Conservation (phyloP, 2,797 vertebrate species). For the Threskiornis aethiopicus region DNA sequence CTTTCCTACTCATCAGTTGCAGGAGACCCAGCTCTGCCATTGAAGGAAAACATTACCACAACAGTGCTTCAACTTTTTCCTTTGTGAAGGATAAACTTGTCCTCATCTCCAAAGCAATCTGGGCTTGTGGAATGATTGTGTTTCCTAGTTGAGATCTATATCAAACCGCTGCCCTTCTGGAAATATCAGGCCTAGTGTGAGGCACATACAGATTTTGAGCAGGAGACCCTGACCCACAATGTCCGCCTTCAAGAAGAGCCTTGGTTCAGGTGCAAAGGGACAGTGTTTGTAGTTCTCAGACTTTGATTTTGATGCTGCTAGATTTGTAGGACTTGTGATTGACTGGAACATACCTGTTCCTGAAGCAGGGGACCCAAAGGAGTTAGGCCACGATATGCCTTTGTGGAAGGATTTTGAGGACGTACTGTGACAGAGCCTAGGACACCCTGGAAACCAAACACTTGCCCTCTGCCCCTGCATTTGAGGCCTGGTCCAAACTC, state of each 20-base stretch:
- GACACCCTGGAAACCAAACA: not conserved
- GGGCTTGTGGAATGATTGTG: not conserved
- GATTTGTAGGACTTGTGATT: not conserved
- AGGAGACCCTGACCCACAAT: rapidly evolving
- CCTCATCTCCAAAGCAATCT: not conserved
- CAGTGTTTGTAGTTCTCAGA: not conserved
- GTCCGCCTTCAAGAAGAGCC: not conserved
- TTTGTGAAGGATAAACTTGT: not conserved
- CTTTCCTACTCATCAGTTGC: not conserved
- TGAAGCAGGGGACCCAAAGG: not conserved
- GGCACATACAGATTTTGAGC: not conserved
- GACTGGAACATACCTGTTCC: not conserved
- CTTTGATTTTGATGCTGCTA: not conserved
- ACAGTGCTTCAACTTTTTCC: not conserved
- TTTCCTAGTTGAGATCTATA: not conserved
- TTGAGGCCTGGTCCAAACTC: not conserved
- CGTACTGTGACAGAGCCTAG: not conserved
- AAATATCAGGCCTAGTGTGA: rapidly evolving
- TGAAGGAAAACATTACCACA: not conserved
- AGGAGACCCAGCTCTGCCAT: not conserved
- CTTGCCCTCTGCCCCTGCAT: rapidly evolving
- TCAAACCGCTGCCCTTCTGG: not conserved
- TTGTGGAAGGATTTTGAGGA: not conserved
- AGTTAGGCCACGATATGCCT: not conserved
- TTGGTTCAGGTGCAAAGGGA: not conserved